Evolutionary conservation across 2,888 invertebrate genomes (phyloP), one percentile per base, ranked within the genome.

Genomic region (Drosophila koepferae): DNA sequence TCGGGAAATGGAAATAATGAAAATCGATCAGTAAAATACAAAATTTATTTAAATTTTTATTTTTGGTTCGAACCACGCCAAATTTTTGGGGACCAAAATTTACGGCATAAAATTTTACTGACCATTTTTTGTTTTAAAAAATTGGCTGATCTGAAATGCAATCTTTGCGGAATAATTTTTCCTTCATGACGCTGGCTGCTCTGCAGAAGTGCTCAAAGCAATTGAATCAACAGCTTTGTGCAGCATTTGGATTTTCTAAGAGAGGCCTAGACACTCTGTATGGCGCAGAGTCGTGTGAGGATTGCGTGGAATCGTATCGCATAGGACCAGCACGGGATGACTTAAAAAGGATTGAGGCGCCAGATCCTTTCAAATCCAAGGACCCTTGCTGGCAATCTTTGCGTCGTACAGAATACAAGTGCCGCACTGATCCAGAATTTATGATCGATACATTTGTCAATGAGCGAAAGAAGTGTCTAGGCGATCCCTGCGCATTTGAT

Each of bases 351-450:
- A 8, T 73, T 1, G 3, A 55, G 0, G 3, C 16, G 1, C 41
- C 58, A 0, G 73, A 81, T 48, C 81, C 49, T 0, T 51, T 63
- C 0, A 74, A 67, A 9, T 14, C n/a, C 14, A 59, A 51, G 2
- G 55, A 74, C 1, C 70, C 81, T 0, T 86, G 86, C 18, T 90
- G 86, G 90, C 79, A 81, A 14, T 63, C 86, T 0, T 18, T 82
- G 7, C 80, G 90, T 0, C 78, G 90, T 3, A 64, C 86, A 0
- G 89, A 90, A 31, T 86, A 61, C 62, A 86, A 82, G 14, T 86
- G 86, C 28, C 90, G 86, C 12, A 79, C 81, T 0, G 83, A 86
- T 31, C 70, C 75, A 0, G 89, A 90, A 16, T 75, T 80, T n/a
- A 12, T 63, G 16, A 9, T 88, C 0, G 65, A 67, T 1, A 1